phyloP scores from a whole-genome alignment of 2,797 vertebrate species.

The Hemitrygon akajei region DNA sequence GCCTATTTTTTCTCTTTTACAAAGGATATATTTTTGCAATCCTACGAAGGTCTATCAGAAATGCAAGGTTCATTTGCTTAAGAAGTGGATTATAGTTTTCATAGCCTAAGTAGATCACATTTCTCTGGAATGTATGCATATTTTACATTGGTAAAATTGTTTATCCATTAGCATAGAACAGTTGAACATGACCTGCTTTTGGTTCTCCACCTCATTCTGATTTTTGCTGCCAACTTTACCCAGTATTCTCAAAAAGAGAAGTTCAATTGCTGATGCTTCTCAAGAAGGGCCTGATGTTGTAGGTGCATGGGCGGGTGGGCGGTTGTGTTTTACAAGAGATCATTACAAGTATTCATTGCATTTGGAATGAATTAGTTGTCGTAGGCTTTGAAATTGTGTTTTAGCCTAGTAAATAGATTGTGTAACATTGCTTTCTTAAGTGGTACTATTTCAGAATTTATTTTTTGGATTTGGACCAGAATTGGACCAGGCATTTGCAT shows the following conservation, averaged over 20 bases:
- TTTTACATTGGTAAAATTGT: neutral
- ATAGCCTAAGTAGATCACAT: neutral
- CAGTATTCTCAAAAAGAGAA: neutral
- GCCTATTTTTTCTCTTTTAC: slow-evolving; percentile 25
- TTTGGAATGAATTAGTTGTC: neutral
- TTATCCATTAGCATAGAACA: neutral
- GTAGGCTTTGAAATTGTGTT: neutral
- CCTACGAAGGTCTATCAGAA: slow-evolving; percentile 16
- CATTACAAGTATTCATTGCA: neutral
- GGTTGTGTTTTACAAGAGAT: neutral
- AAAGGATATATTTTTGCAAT: slow-evolving; percentile 33
- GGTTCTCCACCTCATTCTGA: neutral
- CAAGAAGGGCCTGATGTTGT: neutral
- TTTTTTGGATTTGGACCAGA: too few species aligned
- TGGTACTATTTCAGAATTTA: too few species aligned
- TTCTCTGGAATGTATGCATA: neutral
- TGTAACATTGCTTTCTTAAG: too few species aligned
- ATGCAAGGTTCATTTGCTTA: neutral
- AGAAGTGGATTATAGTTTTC: neutral
- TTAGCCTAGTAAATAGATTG: too few species aligned
- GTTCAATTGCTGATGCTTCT: too few species aligned
- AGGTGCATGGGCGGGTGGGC: neutral
- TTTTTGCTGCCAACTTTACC: neutral
- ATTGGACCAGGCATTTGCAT: too few species aligned
- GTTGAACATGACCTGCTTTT: neutral